Evolutionary conservation across 2,888 invertebrate species (phyloP), one percentile per base, ranked within the genome.

Genomic region (Oscheius sp.): DNA sequence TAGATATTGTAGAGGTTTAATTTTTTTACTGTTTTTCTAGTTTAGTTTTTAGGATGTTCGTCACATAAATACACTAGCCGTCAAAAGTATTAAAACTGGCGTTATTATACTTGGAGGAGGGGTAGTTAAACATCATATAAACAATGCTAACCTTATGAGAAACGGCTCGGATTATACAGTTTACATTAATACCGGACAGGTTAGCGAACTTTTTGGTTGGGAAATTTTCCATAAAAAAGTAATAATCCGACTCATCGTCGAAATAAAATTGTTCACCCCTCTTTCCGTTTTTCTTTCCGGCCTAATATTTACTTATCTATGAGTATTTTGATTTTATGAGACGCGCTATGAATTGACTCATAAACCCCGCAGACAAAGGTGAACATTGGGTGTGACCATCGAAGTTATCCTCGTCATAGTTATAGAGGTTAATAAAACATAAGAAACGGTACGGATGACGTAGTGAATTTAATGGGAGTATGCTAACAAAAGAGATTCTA

Each of bases 91-190:
- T 26, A 92, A 94, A 85, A 92, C 93, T n/a, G 98, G 98, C 12
- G 93, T 97, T 91, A 92, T 99, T 41, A 95, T 99, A 71, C 70
- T 85, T 41, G 85, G 85, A 26, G 85, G 84, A 54, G 85, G 77
- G 20, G 71, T 98, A 0, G 90, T 97, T n/a, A 99, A 99, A 88
- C 98, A 99, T 88, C 98, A 99, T 86, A 95, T 97, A 80, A 95
- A 94, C 88, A 99, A 99, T 89, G 96, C 98, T 1, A 99, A 99
- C 89, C 90, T 98, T 66, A 98, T 98, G 98, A 90, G 97, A 79
- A 97, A 98, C 87, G 98, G 98, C 17, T 94, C 96, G 0, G 95
- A 98, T 87, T 97, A 90, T 88, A 90, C 94, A 0, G 95, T 99
- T 0, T 98, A 92, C 87, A 89, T 99, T 12, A 98, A 99, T 87